Evolutionary conservation across 2,797 vertebrate species (phyloP).

Genomic region (Cossypha caffra): DNA sequence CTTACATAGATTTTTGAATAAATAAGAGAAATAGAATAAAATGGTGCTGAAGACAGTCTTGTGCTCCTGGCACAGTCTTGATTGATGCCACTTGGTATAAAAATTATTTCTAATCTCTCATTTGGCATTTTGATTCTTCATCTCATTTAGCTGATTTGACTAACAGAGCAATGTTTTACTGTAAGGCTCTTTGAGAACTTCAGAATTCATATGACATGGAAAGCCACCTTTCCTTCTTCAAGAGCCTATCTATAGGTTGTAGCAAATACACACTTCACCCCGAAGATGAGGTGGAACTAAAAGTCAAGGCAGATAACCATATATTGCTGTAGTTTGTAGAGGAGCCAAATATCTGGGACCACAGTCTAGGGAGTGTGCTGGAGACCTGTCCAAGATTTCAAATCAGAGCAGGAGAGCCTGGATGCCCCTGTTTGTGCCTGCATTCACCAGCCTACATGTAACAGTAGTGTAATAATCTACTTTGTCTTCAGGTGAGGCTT

Average conservation of each 20-base stretch:
- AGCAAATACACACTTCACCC: background rate
- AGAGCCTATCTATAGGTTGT: background rate
- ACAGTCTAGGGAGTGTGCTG: background rate
- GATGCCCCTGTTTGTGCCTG: background rate
- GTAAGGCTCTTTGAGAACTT: background rate
- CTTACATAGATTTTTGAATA: background rate
- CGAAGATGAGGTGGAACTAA: background rate
- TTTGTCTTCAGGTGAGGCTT: background rate
- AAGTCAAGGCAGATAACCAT: background rate
- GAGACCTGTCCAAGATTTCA: background rate
- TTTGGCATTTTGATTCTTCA: background rate
- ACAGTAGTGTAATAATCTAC: background rate
- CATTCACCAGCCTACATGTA: background rate
- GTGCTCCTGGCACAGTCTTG: background rate
- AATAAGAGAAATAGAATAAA: background rate
- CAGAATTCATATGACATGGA: background rate
- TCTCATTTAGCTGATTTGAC: background rate
- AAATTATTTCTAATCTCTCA: background rate
- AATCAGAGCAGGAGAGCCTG: background rate
- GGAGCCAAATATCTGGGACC: background rate
- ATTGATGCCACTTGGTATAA: background rate
- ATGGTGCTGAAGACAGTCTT: background rate
- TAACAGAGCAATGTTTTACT: background rate
- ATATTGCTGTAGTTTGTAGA: background rate
- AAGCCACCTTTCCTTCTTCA: background rate